Evolutionary conservation across 2,888 invertebrate genomes (phyloP).

Genomic region (Lasius fuliginosus): DNA sequence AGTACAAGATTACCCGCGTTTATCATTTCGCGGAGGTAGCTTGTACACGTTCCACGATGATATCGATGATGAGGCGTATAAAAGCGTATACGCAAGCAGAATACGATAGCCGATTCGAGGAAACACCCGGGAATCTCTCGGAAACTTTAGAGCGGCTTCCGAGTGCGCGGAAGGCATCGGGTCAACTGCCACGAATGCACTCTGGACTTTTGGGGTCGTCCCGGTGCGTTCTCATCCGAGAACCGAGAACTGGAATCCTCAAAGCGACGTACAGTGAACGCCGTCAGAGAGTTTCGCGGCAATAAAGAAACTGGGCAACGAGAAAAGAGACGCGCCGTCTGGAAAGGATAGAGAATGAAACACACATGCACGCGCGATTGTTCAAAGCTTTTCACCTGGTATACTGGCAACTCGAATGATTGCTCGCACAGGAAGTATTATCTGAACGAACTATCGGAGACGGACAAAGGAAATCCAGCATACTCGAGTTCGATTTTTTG

Average conservation of each 20-base stretch:
- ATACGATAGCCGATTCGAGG: constrained; percentile 54
- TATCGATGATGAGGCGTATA: constrained; percentile 25
- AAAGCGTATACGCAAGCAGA: constrained; percentile 35
- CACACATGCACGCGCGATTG: constrained; percentile 39
- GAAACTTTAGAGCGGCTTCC: constrained; percentile 62
- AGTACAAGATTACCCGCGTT: constrained; percentile 27
- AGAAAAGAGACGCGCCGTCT: constrained; percentile 19
- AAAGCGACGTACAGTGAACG: constrained; percentile 61
- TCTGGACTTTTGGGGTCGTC: constrained; percentile 61
- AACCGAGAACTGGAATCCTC: constrained; percentile 53
- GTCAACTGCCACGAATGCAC: constrained; percentile 67
- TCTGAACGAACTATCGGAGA: constrained; percentile 4
- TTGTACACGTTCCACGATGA: neutral
- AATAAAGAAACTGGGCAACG: constrained; percentile 52
- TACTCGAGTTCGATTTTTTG: neutral
- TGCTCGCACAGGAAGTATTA: constrained; percentile 30
- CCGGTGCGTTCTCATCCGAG: constrained; percentile 60
- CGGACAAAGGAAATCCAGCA: constrained; percentile 40
- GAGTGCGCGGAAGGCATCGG: constrained; percentile 52
- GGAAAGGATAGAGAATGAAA: constrained; percentile 53
- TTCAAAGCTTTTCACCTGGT: constrained; percentile 51
- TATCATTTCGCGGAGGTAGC: neutral
- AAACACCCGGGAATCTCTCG: constrained; percentile 56
- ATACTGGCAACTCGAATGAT: constrained; percentile 18
- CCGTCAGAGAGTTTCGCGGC: constrained; percentile 60